phyloP scores from a whole-genome alignment of 2,113 vertebrate species.

The Chroicocephalus ridibundus region DNA sequence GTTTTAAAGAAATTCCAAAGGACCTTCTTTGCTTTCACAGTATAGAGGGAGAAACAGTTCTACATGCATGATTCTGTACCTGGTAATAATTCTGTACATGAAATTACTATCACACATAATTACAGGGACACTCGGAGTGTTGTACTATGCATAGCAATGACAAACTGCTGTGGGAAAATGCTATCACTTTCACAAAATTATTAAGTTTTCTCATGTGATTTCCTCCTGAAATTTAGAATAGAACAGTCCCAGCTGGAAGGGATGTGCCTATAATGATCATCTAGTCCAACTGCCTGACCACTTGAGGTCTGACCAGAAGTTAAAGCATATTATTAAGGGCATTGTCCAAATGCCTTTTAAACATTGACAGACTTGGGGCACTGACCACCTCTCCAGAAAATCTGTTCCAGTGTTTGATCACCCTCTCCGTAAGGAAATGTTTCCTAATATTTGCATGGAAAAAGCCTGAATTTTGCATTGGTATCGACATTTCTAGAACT shows the following conservation, averaged over 20 bases:
- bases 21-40: not conserved
- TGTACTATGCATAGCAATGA: not conserved
- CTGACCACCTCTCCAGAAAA: not conserved
- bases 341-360: not conserved
- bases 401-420: too few relatives aligned
- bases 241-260: not conserved
- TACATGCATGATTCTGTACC: not conserved
- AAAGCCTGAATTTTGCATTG: not conserved
- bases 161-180: not conserved
- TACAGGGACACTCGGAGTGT: not conserved
- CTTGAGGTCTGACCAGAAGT: not conserved
- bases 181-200: not conserved
- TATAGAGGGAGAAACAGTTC: not conserved
- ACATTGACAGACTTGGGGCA: not conserved
- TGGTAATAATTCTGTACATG: not conserved
- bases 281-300: too few relatives aligned
- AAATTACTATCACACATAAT: not conserved
- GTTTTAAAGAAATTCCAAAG: not conserved
- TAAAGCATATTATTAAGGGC: not conserved
- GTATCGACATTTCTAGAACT: not conserved
- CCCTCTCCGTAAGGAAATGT: not conserved
- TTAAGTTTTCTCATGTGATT: not conserved
- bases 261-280: accelerated
- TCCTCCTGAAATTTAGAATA: not conserved
- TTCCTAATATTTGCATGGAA: not conserved